Conservation (phyloP, 2,797 vertebrate genomes). For the Enteromius anoplus region DNA sequence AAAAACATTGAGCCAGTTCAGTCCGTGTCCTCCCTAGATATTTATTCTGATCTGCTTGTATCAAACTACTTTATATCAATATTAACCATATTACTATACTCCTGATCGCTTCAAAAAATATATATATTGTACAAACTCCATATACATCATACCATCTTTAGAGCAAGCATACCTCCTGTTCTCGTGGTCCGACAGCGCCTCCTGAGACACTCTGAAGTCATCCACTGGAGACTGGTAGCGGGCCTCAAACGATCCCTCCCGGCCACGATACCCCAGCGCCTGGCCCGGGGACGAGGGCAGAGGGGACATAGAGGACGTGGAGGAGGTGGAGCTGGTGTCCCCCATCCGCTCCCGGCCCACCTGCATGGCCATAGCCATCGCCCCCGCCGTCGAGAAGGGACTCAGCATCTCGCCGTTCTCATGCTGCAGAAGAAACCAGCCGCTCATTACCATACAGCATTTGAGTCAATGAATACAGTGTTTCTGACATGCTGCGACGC, state of each 20-base stretch:
- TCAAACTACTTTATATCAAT: no score
- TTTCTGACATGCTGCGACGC: constrained; percentile 36
- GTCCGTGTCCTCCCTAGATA: no score
- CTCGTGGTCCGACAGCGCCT: constrained; percentile 89
- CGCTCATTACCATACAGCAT: not conserved
- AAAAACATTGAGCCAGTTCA: no score
- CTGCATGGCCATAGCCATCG: constrained; percentile 67
- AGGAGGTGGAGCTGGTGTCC: constrained; percentile 74
- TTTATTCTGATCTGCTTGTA: no score
- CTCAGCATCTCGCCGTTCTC: constrained; percentile 89
- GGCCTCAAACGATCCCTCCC: constrained; percentile 89
- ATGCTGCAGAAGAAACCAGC: constrained; percentile 70
- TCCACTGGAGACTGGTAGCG: constrained; percentile 92
- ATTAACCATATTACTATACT: no score
- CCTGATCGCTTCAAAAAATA: no score
- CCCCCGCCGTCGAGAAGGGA: constrained; percentile 69
- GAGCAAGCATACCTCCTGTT: constrained; percentile 82
- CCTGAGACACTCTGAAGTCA: constrained; percentile 90
- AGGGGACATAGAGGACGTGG: constrained; percentile 68
- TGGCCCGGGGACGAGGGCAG: constrained; percentile 76
- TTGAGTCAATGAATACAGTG: not conserved
- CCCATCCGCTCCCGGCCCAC: constrained; percentile 82
- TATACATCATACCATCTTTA: not conserved
- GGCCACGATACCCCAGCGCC: constrained; percentile 80
- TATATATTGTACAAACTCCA: no score